Evolutionary conservation across 2,888 invertebrate species (phyloP).

Genomic region (Pantelozetes paolii): DNA sequence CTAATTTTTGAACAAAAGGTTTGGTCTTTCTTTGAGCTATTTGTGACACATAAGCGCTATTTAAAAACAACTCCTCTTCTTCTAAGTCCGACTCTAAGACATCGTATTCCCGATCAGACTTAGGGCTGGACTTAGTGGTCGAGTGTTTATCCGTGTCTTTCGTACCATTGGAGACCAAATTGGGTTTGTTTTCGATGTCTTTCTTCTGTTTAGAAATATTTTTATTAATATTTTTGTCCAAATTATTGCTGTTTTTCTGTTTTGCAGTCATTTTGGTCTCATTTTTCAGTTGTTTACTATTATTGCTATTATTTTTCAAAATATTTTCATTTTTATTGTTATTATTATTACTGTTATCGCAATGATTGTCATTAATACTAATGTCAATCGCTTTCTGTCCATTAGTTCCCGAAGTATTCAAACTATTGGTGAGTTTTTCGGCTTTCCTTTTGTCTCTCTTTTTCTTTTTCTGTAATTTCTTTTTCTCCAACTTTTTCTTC

Average conservation of each 20-base stretch:
- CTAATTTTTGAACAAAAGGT: constrained; percentile 1
- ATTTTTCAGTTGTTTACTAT: constrained; percentile 15
- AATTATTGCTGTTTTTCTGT: not conserved
- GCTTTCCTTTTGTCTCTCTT: constrained; percentile 36
- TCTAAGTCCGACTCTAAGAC: not conserved
- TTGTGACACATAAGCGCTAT: constrained; percentile 26
- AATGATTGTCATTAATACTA: no score
- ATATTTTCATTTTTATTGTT: not conserved
- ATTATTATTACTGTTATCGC: not conserved
- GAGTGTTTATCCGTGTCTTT: not conserved
- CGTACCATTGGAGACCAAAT: not conserved
- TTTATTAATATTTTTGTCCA: not conserved
- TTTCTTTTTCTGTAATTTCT: constrained; percentile 46
- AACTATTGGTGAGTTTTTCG: not conserved
- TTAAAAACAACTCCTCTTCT: constrained; percentile 13
- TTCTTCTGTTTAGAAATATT: not conserved
- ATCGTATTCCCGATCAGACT: constrained; percentile 16
- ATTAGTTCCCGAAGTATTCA: not conserved
- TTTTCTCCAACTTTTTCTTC: constrained; percentile 45
- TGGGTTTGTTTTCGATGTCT: not conserved
- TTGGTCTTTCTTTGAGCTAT: constrained; percentile 31
- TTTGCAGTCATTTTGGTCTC: not conserved
- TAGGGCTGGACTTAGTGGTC: not conserved
- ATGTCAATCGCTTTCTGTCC: not conserved
- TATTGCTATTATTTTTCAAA: not conserved